Evolutionary conservation across 2,888 invertebrate genomes (phyloP).

Genomic region (Campoplex capitator): DNA sequence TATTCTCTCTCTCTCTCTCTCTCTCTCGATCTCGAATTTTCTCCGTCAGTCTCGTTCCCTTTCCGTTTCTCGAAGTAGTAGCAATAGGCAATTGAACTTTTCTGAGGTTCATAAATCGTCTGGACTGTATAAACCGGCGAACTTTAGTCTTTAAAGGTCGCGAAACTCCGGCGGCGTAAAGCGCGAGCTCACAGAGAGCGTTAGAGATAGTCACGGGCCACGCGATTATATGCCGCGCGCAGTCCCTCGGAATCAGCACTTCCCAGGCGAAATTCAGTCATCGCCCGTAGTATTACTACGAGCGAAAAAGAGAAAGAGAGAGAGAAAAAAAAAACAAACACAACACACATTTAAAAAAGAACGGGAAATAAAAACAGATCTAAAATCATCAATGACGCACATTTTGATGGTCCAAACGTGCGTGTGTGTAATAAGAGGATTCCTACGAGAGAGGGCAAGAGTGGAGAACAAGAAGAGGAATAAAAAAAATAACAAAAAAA

Average conservation of each 20-base stretch:
- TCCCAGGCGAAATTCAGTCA: conserved; percentile 22
- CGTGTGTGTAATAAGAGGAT: conserved; percentile 47
- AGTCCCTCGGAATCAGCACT: conserved; percentile 39
- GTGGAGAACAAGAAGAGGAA: conserved; percentile 8
- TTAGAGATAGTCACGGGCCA: conserved; percentile 62
- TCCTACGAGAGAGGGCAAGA: conserved; percentile 33
- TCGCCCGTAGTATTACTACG: conserved; percentile 51
- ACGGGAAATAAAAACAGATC: conserved; percentile 29
- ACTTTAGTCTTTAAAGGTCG: conserved; percentile 84
- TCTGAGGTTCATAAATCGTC: conserved; percentile 78
- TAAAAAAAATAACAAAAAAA: conserved; percentile 28
- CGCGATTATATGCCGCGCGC: conserved; percentile 37
- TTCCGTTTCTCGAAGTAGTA: conserved; percentile 23
- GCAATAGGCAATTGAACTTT: conserved; percentile 79
- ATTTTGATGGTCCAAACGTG: conserved; percentile 38
- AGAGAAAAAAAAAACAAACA: too few species aligned
- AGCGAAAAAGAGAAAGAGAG: conserved; percentile 4
- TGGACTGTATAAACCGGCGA: conserved; percentile 81
- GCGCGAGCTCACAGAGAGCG: conserved; percentile 17
- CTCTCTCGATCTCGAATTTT: background rate
- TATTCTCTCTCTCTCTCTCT: background rate
- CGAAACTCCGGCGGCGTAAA: conserved; percentile 74
- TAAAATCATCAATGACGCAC: conserved; percentile 59
- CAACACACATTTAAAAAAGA: background rate
- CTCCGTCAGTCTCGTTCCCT: background rate